A percentile compares a stretch with the other conserved stretches of the same genome.
Conservation (phyloP, 64 coral and sea anemone genomes). For the Trachythela sp. region DNA sequence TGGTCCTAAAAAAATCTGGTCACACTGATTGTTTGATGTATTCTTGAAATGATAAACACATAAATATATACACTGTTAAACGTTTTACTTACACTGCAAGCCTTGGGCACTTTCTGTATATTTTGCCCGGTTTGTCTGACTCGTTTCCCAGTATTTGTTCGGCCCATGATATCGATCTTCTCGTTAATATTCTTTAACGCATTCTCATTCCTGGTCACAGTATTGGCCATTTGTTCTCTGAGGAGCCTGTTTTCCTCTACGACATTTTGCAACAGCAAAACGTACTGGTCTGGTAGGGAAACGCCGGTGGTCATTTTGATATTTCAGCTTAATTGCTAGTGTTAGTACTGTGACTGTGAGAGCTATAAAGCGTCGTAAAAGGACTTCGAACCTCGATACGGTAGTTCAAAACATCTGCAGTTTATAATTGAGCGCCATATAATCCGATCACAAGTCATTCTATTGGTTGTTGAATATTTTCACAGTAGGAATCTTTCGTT, state of each 20-base stretch:
- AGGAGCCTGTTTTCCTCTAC: background rate
- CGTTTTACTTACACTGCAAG: slow-evolving; percentile 2
- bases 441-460: too few species aligned
- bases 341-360: too few species aligned
- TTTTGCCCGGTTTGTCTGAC: background rate
- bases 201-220: background rate
- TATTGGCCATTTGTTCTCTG: background rate
- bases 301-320: background rate
- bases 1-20: too few species aligned
- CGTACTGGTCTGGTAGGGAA: background rate
- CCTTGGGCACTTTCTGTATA: background rate
- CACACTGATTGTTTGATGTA: too few species aligned
- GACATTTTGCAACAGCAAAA: background rate
- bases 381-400: too few species aligned
- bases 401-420: too few species aligned
- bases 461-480: too few species aligned
- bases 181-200: background rate
- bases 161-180: background rate
- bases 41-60: background rate
- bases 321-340: too few species aligned
- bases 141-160: background rate
- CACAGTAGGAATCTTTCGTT: too few species aligned
- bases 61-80: too few species aligned
- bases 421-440: too few species aligned
- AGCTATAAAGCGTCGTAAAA: too few species aligned